phyloP scores from a whole-genome alignment of 1,140 invertebrate species.

The Tribolium castaneum region DNA sequence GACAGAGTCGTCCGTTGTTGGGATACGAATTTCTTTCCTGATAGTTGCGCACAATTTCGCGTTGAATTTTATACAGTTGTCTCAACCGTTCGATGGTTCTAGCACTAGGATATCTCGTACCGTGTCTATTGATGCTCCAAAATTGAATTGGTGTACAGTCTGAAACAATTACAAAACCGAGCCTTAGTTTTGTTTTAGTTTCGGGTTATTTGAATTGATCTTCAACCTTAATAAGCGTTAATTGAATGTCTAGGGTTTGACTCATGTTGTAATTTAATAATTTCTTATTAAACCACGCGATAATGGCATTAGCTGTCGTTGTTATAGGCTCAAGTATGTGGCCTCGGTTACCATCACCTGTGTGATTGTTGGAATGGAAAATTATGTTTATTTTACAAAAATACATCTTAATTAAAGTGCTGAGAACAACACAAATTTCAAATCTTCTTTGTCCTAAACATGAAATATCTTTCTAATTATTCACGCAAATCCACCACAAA shows the following conservation, averaged over 20 bases:
- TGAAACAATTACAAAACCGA: conserved; percentile 55
- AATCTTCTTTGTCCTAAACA: neutral
- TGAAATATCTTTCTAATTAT: neutral
- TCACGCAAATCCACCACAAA: neutral
- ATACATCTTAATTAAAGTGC: neutral
- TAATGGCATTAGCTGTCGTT: neutral
- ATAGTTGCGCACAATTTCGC: conserved; percentile 71
- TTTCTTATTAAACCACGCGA: conserved; percentile 2
- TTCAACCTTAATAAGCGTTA: conserved; percentile 17
- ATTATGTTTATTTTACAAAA: neutral
- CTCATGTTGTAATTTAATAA: conserved; percentile 25
- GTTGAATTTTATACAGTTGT: conserved; percentile 66
- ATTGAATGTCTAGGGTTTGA: conserved; percentile 15
- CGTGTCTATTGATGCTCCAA: conserved; percentile 74
- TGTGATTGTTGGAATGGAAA: neutral
- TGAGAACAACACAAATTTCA: neutral
- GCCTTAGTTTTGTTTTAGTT: neutral
- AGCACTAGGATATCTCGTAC: conserved; percentile 70
- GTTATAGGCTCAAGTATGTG: neutral
- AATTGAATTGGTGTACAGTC: conserved; percentile 72
- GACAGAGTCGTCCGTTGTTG: conserved; percentile 67
- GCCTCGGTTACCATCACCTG: neutral
- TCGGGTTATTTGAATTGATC: conserved; percentile 14
- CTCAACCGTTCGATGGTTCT: conserved; percentile 67
- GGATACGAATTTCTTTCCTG: conserved; percentile 61